These are phyloP conservation scores for Engystomops pustulosus DNA, from an alignment of 2,113 vertebrate genomes.

Conservation along the genomic window DNA sequence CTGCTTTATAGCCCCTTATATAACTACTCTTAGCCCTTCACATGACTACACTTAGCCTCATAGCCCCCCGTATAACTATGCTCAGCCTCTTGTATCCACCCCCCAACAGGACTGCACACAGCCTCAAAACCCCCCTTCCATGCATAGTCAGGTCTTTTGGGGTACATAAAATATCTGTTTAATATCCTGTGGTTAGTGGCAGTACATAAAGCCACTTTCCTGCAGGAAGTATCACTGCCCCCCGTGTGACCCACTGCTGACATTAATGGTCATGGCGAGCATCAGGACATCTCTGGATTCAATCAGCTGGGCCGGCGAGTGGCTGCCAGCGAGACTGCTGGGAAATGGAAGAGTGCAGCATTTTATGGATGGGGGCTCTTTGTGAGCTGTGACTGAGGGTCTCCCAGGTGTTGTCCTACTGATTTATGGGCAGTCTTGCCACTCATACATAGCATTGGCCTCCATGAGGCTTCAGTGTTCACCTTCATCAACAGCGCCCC, in stretches of 20 bases:
- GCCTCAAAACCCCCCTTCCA: background rate
- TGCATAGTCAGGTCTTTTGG: background rate
- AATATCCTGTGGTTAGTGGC: conserved; percentile 54
- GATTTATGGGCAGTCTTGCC: background rate
- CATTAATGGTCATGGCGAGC: conserved; percentile 46
- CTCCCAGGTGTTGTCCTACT: conserved; percentile 3
- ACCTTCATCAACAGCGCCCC: too few species aligned
- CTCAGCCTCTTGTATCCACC: too few species aligned
- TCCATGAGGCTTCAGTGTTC: background rate
- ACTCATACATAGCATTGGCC: background rate
- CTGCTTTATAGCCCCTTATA: too few species aligned
- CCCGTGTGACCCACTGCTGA: background rate
- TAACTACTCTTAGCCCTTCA: background rate
- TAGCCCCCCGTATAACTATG: background rate
- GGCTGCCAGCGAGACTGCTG: background rate
- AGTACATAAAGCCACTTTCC: conserved; percentile 53
- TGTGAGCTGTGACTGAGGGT: conserved; percentile 16
- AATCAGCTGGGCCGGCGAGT: conserved; percentile 32
- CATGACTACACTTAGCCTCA: background rate
- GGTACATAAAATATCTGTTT: conserved; percentile 54
- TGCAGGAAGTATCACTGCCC: conserved; percentile 29
- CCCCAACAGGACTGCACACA: background rate
- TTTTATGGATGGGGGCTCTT: background rate
- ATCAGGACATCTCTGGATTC: conserved; percentile 46
- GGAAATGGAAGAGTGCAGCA: background rate